Conservation (phyloP, 1,140 invertebrate genomes). For the Drosophila lowei region DNA sequence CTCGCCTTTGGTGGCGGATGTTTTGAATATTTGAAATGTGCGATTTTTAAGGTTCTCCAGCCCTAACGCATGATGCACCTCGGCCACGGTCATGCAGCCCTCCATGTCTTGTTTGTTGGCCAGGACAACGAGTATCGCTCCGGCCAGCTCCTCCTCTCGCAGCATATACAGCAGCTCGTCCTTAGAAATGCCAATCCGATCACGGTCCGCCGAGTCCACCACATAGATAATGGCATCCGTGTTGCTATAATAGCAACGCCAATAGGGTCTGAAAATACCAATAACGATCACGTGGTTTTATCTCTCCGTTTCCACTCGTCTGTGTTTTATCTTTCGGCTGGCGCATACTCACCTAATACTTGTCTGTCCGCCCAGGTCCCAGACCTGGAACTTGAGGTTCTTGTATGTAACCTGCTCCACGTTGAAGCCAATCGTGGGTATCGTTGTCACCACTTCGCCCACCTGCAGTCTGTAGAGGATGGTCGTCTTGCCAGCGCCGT, state of each 20-base stretch:
- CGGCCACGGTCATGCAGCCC: slow-evolving; percentile 96
- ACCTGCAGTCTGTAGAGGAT: slow-evolving; percentile 99
- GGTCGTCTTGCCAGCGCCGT: slow-evolving; percentile 99
- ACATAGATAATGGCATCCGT: slow-evolving; percentile 99
- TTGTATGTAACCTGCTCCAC: slow-evolving; percentile 98
- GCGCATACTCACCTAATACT: slow-evolving; percentile 86
- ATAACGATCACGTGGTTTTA: neutral
- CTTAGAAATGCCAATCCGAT: slow-evolving; percentile 99
- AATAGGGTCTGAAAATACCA: slow-evolving; percentile 91
- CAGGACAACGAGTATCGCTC: slow-evolving; percentile 96
- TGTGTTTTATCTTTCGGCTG: neutral
- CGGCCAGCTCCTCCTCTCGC: slow-evolving; percentile 98
- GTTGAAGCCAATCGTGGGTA: slow-evolving; percentile 98
- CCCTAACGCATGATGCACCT: slow-evolving; percentile 98
- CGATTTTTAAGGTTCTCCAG: slow-evolving; percentile 97
- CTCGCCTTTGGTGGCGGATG: slow-evolving; percentile 99
- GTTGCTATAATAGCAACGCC: slow-evolving; percentile 99
- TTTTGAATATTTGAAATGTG: slow-evolving; percentile 99
- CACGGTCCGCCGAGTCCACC: slow-evolving; percentile 98
- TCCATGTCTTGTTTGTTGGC: slow-evolving; percentile 99
- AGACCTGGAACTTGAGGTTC: slow-evolving; percentile 98
- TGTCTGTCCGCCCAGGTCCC: slow-evolving; percentile 99
- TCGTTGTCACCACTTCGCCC: slow-evolving; percentile 99
- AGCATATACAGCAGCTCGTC: slow-evolving; percentile 98
- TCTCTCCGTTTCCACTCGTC: neutral